Evolutionary conservation across 2,797 vertebrate genomes (phyloP), one percentile per base, ranked within the genome.

Genomic region (Nyctibius grandis): DNA sequence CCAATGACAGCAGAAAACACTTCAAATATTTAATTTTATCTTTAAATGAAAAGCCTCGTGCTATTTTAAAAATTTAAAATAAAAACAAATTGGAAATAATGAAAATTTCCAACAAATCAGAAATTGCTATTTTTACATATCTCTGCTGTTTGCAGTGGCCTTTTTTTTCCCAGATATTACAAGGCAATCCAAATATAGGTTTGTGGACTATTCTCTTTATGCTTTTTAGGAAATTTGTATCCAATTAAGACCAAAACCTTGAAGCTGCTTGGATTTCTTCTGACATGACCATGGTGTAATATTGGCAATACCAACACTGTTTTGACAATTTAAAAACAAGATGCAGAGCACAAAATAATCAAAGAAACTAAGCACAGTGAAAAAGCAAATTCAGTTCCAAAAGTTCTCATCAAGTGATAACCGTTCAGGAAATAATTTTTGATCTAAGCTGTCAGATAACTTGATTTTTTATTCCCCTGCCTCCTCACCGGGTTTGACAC

Each of bases 291-390:
- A 25, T 28, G 16, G 26, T 72, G 15, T 17, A 57, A n/a, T 15
- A 50, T 0, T 59, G 40, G 34, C 57, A 87, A 67, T 14, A 38
- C 5, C 34, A 65, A 42, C 18, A 40, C 10, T 0, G 0, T 25
- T 60, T 15, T 31, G 18, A 38, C 5, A 54, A 67, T 45, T 69
- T 87, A 17, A 45, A 93, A 79, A 8, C 14, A 36, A 74, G 15
- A 14, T 56, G 17, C n/a, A 80, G 19, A 85, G 33, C 38, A 47
- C 15, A 90, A 80, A 88, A 67, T 28, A 11, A 72, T 85, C 0
- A 1, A 84, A 61, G 15, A 9, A 83, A 56, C 26, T 31, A 29
- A 67, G 57, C 9, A 72, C 31, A 85, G 7, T 33, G 40, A 59
- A 69, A 69, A 40, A 21, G 23, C 3, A 91, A 84, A 78, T 45